Conservation (phyloP, 1,140 invertebrate species). For the Eurosta solidaginis region DNA sequence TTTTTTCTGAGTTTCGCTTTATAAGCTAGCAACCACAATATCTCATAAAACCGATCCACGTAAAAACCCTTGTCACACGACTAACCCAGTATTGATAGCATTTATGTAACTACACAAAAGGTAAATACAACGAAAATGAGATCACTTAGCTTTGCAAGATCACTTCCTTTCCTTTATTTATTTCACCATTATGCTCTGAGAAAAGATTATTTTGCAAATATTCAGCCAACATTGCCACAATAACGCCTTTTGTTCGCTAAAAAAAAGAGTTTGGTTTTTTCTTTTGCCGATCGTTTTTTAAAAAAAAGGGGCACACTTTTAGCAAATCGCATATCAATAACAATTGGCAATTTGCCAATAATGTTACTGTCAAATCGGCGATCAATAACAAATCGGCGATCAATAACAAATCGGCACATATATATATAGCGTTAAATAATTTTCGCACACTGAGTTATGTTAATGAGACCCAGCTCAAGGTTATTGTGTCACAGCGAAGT, state of each 20-base stretch:
- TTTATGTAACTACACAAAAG: not conserved
- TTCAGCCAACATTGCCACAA: not conserved
- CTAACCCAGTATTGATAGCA: not conserved
- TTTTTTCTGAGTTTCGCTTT: not conserved
- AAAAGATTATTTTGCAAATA: constrained; percentile 24
- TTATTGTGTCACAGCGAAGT: not conserved
- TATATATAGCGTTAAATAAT: not conserved
- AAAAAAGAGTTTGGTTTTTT: too few species aligned
- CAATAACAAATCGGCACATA: constrained; percentile 20
- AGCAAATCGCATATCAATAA: constrained; percentile 28
- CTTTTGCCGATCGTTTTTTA: too few species aligned
- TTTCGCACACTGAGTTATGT: not conserved
- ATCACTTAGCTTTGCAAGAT: not conserved
- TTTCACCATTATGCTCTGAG: not conserved
- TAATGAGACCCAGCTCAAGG: not conserved
- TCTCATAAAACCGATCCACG: not conserved
- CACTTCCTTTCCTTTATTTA: not conserved
- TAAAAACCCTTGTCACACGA: not conserved
- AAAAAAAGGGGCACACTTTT: constrained; percentile 1
- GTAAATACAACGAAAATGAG: not conserved
- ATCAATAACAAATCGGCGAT: too few species aligned
- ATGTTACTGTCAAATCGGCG: not conserved
- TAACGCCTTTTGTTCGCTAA: not conserved
- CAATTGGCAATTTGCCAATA: constrained; percentile 31
- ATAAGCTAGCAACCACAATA: not conserved